Percentiles rank a stretch among this genome's conserved stretches.
Conservation (phyloP, 2,797 vertebrate species). For the Pogonophryne albipinna region DNA sequence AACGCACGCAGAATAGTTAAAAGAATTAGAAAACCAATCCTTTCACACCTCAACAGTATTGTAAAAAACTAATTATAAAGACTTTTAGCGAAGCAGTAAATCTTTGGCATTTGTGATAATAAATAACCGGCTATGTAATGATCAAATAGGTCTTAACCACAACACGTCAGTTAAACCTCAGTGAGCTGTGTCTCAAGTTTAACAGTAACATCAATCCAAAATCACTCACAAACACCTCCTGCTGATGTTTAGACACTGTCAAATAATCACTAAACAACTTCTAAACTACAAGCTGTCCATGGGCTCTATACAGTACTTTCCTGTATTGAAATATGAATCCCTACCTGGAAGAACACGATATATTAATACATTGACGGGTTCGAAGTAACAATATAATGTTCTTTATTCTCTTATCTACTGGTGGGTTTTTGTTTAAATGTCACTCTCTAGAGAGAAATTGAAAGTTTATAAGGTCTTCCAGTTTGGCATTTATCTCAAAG, state of each 20-base stretch:
- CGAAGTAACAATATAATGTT: conserved; percentile 1
- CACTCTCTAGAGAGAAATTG: conserved; percentile 11
- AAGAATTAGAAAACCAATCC: background rate
- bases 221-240: background rate
- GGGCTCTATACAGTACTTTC: background rate
- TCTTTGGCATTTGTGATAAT: background rate
- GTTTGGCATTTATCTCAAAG: conserved; percentile 37
- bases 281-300: background rate
- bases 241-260: conserved; percentile 30
- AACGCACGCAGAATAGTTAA: background rate
- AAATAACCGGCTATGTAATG: background rate
- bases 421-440: conserved; percentile 55
- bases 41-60: background rate
- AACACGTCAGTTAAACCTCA: background rate
- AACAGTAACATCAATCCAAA: background rate
- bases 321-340: conserved; percentile 9
- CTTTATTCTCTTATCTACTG: conserved; percentile 28
- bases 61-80: background rate
- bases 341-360: conserved; percentile 1
- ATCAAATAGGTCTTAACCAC: no score
- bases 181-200: background rate
- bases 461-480: conserved; percentile 13
- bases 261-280: conserved; percentile 36
- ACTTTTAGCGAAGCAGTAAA: background rate
- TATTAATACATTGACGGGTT: conserved; percentile 21